Conservation (phyloP, 1,140 invertebrate genomes). For the Camponotus floridanus region DNA sequence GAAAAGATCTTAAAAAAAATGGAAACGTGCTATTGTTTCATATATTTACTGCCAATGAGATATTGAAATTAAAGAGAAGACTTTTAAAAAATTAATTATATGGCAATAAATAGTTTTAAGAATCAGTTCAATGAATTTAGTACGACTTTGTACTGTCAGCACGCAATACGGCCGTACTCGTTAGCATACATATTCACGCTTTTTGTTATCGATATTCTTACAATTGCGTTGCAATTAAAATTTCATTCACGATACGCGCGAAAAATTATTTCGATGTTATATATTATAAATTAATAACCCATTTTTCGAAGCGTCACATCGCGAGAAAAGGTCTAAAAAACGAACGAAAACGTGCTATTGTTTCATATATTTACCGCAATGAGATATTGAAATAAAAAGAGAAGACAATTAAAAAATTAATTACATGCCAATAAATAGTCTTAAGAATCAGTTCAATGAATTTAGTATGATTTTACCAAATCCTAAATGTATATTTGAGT, state of each 20-base stretch:
- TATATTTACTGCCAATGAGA: not conserved
- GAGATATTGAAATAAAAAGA: not conserved
- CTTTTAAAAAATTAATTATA: not conserved
- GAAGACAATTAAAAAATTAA: not conserved
- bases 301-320: not conserved
- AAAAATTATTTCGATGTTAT: not conserved
- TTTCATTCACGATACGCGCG: not conserved
- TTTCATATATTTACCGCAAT: not conserved
- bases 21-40: not conserved
- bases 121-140: not conserved
- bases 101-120: not conserved
- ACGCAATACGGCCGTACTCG: not conserved
- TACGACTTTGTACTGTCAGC: slow-evolving; percentile 1
- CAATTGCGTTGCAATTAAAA: not conserved
- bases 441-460: not conserved
- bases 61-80: not conserved
- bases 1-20: not conserved
- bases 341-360: not conserved
- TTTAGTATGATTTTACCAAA: not conserved
- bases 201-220: not conserved
- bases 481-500: not conserved
- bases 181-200: not conserved
- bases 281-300: not conserved
- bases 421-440: not conserved
- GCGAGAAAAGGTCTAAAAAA: not conserved